These are phyloP conservation scores for Leptothorax acervorum DNA, from an alignment of 2,888 invertebrate species.

Conservation along the genomic window DNA sequence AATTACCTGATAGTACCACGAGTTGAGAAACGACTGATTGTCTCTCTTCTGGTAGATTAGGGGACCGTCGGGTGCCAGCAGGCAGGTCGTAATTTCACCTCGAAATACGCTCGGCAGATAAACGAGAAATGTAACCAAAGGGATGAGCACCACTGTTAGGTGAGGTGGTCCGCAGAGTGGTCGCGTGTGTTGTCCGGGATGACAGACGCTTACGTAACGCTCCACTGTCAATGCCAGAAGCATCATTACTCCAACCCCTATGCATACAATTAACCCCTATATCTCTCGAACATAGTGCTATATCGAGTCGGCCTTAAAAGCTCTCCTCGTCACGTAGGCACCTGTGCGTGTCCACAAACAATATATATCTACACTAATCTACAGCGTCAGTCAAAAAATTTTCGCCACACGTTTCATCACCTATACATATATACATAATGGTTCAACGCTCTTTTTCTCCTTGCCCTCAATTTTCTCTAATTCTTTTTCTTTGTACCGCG, in stretches of 20 bases:
- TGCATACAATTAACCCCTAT: constrained; percentile 52
- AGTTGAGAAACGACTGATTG: constrained; percentile 86
- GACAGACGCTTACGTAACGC: constrained; percentile 91
- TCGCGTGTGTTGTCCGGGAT: constrained; percentile 89
- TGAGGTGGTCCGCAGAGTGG: constrained; percentile 89
- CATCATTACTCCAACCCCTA: constrained; percentile 92
- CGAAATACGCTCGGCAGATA: constrained; percentile 91
- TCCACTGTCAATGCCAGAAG: constrained; percentile 91
- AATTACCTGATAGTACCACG: constrained; percentile 86
- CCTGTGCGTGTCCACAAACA: not conserved
- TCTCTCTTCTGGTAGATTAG: constrained; percentile 88
- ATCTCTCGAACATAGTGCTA: constrained; percentile 28
- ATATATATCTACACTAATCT: not conserved
- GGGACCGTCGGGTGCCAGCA: constrained; percentile 86
- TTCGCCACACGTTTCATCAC: not conserved
- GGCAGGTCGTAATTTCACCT: constrained; percentile 88
- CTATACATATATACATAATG: not conserved
- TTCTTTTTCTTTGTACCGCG: not conserved
- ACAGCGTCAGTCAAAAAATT: not conserved
- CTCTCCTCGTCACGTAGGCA: not conserved
- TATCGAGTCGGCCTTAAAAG: constrained; percentile 13
- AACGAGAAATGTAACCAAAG: constrained; percentile 89
- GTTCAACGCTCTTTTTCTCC: not conserved
- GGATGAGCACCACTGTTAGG: constrained; percentile 89
- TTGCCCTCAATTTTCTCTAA: not conserved